Evolutionary conservation across 1,140 invertebrate genomes (phyloP), one percentile per base, ranked within the genome.

Genomic region (Diabrotica virgifera): DNA sequence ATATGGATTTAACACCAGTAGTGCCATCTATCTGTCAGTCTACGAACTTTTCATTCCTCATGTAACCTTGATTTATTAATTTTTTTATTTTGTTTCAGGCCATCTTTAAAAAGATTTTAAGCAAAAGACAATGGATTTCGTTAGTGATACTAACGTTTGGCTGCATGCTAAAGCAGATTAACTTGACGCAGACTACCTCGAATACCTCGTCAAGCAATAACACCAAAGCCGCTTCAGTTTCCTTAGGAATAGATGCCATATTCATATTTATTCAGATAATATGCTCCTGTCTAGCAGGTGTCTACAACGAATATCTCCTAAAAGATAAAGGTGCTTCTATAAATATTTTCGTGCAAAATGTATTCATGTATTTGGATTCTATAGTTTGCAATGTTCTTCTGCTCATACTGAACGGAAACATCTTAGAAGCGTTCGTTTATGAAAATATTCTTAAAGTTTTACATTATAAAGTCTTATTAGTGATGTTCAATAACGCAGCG

Each of bases 341-440:
- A 0, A 90, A 96, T 77, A 92, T 98, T 69, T 95, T 94, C 81
- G 80, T 97, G 64, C 96, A 98, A 81, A 98, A 98, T 82, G 86
- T 95, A 1, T 98, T 95, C 75, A 96, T 98, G 93, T 98, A 98
- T 77, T 72, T 95, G 9, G 93, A 98, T 79, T 97, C 95, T 36
- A 95, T 97, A 70, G 72, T 97, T 11, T 96, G 93, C 76, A 98
- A 97, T 82, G 74, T 90, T 13, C 72, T 85, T 12, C 76, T 95
- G 13, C 77, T 97, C 54, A 69, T 85, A 13, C 74, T 87, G 7
- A 85, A 88, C 75, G 90, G 88, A 4, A 84, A 89, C 74, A 68
- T 89, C 0, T 55, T 72, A 4, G 79, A 80, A 61, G 84, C 87
- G 13, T 87, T 95, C 62, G 81, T 82, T 12, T 66, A 71, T 0